Evolutionary conservation across 2,797 vertebrate species (phyloP), one percentile per base, ranked within the genome.

Genomic region (Kryptopterus vitreolus): DNA sequence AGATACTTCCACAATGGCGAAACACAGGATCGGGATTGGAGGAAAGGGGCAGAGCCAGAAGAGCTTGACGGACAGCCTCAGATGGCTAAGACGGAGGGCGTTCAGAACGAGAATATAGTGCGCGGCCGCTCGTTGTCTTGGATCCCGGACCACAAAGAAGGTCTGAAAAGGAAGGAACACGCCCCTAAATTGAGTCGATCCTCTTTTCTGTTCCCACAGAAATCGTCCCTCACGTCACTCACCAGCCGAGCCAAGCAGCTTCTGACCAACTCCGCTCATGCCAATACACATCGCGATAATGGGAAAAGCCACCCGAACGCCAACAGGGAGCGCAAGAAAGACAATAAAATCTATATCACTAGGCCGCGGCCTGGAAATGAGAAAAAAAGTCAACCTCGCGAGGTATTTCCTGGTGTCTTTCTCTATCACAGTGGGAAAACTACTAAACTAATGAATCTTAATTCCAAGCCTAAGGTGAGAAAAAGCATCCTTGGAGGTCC

Each of bases 281-380:
- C 93, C 70, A 88, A 89, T 15, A 81, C 81, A 84, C 89, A 78
- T 0, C 58, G 81, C 72, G 4, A 82, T 46, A 81, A 79, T 0
- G 70, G 52, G 20, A 73, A 84, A 74, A 70, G 10, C 77, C 86
- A 81, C 22, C 10, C 26, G 2, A 62, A 65, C 69, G 87, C 73
- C 58, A 84, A 77, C 85, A 91, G 89, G 80, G 86, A 88, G 31
- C 66, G 57, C 13, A 86, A 0, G 82, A 94, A 88, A 82, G 91
- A 93, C 78, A 95, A 93, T 77, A 97, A 96, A 86, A 96, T 98
- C 83, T 99, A 99, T 0, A 94, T 99, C 86, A 99, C 98, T 0
- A 90, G 94, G 87, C 94, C 92, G 20, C 92, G 96, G 16, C 87
- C 91, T 1, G 90, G 89, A 13, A 88, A 88, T 78, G 92, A 93